Percentiles rank a stretch among this genome's conserved stretches.
Evolutionary conservation across 2,888 invertebrate genomes (phyloP).

Genomic region (Epirrhoe alternata): DNA sequence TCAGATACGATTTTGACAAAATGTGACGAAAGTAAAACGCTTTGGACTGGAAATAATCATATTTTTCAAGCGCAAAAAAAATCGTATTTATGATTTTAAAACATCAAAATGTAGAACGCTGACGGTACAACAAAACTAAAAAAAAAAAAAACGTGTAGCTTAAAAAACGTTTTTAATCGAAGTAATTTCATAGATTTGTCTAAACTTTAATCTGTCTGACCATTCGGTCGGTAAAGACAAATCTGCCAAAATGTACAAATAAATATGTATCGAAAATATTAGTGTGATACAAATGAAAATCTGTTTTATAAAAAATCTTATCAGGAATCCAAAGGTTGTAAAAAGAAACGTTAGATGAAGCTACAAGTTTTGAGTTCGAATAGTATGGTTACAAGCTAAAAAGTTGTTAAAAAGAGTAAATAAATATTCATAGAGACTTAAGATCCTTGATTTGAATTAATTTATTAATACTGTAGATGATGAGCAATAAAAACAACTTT

Average conservation of each 20-base stretch:
- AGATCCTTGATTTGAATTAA: neutral
- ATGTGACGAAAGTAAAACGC: neutral
- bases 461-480: too few relatives aligned
- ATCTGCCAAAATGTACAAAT: neutral
- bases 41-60: neutral
- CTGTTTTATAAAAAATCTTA: neutral
- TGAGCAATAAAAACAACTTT: too few relatives aligned
- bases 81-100: too few relatives aligned
- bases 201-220: neutral
- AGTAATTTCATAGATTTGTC: neutral
- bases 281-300: neutral
- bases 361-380: neutral
- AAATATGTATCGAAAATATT: neutral
- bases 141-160: neutral
- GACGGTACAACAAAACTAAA: neutral
- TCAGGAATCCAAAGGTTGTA: neutral
- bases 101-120: too few relatives aligned
- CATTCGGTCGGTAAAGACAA: neutral
- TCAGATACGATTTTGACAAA: slow-evolving; percentile 8
- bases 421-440: too few relatives aligned
- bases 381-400: neutral
- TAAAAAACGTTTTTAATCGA: neutral
- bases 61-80: too few relatives aligned
- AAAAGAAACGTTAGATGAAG: neutral
- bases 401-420: too few relatives aligned